Conservation (phyloP, 1,140 invertebrate genomes). For the Mamestra configurata region DNA sequence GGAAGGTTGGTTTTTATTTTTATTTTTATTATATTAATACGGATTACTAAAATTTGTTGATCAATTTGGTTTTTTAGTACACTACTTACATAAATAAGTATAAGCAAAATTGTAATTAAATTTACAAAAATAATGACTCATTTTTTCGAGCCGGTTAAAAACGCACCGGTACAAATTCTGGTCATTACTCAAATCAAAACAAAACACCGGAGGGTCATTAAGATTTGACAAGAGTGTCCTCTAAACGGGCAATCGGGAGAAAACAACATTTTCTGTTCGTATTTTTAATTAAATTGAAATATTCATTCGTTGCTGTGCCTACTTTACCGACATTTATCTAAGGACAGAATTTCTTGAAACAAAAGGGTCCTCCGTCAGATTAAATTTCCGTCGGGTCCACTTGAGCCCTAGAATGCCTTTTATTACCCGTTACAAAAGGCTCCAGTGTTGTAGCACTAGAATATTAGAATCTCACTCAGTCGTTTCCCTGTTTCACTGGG, state of each 20-base stretch:
- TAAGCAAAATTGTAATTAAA: constrained; percentile 4
- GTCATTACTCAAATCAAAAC: constrained; percentile 48
- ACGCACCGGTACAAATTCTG: constrained; percentile 16
- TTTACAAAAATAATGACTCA: neutral
- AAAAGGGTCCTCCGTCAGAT: constrained; percentile 79
- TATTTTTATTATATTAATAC: no score
- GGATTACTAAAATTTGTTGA: no score
- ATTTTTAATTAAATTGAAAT: constrained; percentile 84
- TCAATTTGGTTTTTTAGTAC: no score
- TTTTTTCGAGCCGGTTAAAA: neutral
- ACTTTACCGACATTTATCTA: constrained; percentile 78
- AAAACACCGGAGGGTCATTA: constrained; percentile 57
- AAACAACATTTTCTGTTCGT: constrained; percentile 63
- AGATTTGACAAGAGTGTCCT: constrained; percentile 55
- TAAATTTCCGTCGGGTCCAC: constrained; percentile 85
- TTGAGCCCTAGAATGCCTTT: constrained; percentile 80
- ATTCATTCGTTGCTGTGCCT: constrained; percentile 69
- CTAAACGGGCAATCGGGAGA: constrained; percentile 63
- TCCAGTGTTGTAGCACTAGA: constrained; percentile 69
- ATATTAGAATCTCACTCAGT: constrained; percentile 80
- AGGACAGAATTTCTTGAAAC: constrained; percentile 79
- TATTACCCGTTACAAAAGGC: constrained; percentile 83
- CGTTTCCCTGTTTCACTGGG: constrained; percentile 70
- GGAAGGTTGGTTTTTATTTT: no score
- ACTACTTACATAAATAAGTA: neutral